These are phyloP conservation scores for Castor canadensis DNA, from an alignment of 2,113 vertebrate genomes.

Conservation along the genomic window DNA sequence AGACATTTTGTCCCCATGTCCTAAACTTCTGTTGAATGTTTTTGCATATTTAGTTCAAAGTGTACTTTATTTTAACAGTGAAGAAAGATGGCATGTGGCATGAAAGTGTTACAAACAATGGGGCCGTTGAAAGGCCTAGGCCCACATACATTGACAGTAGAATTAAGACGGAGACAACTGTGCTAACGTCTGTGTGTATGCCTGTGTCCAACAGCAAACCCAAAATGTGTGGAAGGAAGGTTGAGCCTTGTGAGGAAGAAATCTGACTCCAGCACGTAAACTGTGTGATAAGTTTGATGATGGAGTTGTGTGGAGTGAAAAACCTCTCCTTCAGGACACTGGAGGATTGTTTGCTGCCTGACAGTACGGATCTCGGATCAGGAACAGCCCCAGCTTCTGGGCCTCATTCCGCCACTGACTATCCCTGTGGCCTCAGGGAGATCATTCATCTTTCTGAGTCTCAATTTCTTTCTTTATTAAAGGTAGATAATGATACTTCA, in stretches of 20 bases:
- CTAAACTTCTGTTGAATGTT: not conserved
- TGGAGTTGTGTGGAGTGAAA: not conserved
- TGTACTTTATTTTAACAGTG: conserved; percentile 8
- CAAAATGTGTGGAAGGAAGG: not conserved
- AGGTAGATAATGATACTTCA: not conserved
- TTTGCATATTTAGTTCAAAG: not conserved
- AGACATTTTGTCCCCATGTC: not conserved
- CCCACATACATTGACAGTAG: not conserved
- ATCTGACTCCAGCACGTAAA: conserved; percentile 20
- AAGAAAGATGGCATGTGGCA: not conserved
- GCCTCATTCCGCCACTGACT: no score
- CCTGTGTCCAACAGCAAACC: conserved; percentile 33
- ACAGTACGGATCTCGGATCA: not conserved
- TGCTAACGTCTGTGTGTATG: not conserved
- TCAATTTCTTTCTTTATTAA: not conserved
- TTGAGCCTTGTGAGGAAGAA: not conserved
- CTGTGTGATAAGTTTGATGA: not conserved
- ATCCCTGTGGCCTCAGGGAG: not conserved
- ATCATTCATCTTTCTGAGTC: not conserved
- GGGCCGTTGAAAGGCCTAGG: not conserved
- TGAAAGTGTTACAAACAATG: not conserved
- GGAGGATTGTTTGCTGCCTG: not conserved
- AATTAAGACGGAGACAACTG: not conserved
- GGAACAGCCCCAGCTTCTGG: not conserved
- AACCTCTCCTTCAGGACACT: rapidly evolving